These are phyloP conservation scores for Drosophila cardini DNA, from an alignment of 1,140 invertebrate genomes.

Conservation along the genomic window DNA sequence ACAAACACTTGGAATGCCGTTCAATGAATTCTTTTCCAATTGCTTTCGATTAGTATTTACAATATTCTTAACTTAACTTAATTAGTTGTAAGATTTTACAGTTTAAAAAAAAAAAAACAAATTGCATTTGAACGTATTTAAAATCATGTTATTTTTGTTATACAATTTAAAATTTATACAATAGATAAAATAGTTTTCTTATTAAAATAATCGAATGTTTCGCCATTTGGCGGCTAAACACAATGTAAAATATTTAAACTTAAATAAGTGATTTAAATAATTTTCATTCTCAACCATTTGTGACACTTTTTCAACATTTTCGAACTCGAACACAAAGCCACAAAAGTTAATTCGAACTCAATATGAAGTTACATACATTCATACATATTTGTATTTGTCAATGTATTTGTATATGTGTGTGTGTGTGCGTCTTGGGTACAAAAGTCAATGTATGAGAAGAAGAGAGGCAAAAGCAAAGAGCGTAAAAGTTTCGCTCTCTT, in stretches of 20 bases:
- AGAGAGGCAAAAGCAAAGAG: constrained; percentile 22
- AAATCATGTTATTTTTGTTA: constrained; percentile 53
- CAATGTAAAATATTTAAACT: constrained; percentile 35
- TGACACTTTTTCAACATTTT: constrained; percentile 34
- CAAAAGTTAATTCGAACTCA: constrained; percentile 23
- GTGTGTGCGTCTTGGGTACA: constrained; percentile 46
- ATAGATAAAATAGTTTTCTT: constrained; percentile 73
- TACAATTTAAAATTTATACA: constrained; percentile 48
- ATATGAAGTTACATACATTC: constrained; percentile 27
- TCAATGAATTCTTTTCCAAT: constrained; percentile 50
- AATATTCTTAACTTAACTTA: constrained; percentile 48
- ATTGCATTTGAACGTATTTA: constrained; percentile 78
- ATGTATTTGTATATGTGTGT: constrained; percentile 71
- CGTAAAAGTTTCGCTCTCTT: constrained; percentile 14
- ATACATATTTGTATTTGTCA: constrained; percentile 46
- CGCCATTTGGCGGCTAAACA: not conserved
- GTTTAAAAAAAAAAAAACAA: constrained; percentile 60
- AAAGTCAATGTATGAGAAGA: constrained; percentile 56
- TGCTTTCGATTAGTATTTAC: constrained; percentile 43
- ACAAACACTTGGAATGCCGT: constrained; percentile 66
- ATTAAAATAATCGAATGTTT: constrained; percentile 27
- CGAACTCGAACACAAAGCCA: constrained; percentile 15
- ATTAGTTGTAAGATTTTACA: constrained; percentile 65
- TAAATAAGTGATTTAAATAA: constrained; percentile 43
- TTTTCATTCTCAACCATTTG: constrained; percentile 32